These are phyloP conservation scores for Leptopilina drosophilae DNA, from an alignment of 2,888 invertebrate genomes.

Conservation along the genomic window DNA sequence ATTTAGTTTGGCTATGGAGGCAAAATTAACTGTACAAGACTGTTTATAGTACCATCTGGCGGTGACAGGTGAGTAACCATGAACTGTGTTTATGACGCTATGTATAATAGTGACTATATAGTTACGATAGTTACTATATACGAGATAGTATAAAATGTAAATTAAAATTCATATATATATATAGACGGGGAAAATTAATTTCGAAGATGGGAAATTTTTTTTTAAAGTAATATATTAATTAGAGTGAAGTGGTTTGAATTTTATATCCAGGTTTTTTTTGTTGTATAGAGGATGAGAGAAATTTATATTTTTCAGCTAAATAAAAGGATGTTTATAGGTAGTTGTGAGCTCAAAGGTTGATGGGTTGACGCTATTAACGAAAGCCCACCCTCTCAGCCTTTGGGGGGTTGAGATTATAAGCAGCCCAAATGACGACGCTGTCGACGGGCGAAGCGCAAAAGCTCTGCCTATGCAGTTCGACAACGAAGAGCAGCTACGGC, in stretches of 20 bases:
- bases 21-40: not conserved
- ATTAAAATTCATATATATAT: no score
- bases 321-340: conserved; percentile 69
- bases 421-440: conserved; percentile 55
- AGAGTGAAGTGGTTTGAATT: not conserved
- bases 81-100: not conserved
- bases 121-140: no score
- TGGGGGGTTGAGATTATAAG: conserved; percentile 53
- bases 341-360: conserved; percentile 67
- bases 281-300: not conserved
- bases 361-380: conserved; percentile 69
- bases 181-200: not conserved
- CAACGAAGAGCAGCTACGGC: conserved; percentile 59
- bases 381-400: conserved; percentile 52
- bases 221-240: not conserved
- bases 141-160: no score
- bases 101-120: not conserved
- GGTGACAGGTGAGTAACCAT: not conserved
- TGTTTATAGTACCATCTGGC: not conserved
- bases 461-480: conserved; percentile 58
- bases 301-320: conserved; percentile 60
- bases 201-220: not conserved
- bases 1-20: no score
- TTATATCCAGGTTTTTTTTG: not conserved
- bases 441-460: conserved; percentile 55